phyloP scores from a whole-genome alignment of 2,113 vertebrate genomes.

The Tragelaphus imberbis region DNA sequence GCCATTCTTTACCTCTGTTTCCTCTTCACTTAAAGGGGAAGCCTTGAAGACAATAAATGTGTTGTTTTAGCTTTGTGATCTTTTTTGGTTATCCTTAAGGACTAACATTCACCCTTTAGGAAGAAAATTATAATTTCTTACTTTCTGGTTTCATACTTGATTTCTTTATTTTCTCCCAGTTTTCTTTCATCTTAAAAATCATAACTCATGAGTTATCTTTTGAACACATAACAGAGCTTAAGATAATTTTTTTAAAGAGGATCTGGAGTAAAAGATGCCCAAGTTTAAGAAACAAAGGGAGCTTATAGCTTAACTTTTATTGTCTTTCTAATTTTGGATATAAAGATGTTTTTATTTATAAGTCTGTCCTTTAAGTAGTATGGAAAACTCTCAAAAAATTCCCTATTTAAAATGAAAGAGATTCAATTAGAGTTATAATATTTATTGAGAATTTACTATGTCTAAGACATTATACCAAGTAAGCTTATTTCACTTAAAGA shows the following conservation, averaged over 20 bases:
- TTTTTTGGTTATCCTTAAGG: background rate
- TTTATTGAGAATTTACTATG: background rate
- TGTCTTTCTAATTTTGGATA: constrained; percentile 8
- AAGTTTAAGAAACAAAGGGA: background rate
- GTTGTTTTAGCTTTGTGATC: background rate
- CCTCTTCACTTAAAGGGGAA: constrained; percentile 36
- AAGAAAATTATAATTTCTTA: background rate
- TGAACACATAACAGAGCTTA: background rate
- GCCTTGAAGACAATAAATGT: background rate
- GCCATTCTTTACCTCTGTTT: constrained; percentile 43
- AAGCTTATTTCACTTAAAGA: constrained; percentile 15
- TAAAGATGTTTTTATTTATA: background rate
- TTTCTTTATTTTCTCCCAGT: background rate
- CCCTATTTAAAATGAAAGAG: background rate
- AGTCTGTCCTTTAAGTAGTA: background rate
- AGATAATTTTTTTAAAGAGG: constrained; percentile 18
- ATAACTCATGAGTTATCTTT: background rate
- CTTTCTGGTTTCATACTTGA: constrained; percentile 33
- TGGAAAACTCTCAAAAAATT: background rate
- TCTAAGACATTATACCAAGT: background rate
- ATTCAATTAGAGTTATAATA: background rate
- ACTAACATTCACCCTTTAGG: background rate
- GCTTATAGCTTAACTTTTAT: background rate
- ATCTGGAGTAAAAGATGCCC: background rate
- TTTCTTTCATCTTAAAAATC: background rate